Evolutionary conservation across 1,140 invertebrate species (phyloP).

Genomic region (Drosophila lacteicornis): DNA sequence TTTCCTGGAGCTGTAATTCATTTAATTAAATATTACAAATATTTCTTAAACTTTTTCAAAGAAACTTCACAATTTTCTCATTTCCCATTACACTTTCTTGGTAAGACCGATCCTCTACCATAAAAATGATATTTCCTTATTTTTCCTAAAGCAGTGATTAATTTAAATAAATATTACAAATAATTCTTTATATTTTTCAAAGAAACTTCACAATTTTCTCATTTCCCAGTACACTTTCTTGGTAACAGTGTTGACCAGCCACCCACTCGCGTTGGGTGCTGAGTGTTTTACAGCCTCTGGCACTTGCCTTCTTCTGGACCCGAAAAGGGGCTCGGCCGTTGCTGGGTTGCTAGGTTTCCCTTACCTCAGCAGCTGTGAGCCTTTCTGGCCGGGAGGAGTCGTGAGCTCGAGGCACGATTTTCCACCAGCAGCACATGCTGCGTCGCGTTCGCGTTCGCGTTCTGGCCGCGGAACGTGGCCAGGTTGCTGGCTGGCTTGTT

Average conservation of each 20-base stretch:
- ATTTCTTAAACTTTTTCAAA: too few species aligned
- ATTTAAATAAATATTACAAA: too few species aligned
- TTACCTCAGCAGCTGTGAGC: not conserved
- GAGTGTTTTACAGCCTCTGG: constrained; percentile 79
- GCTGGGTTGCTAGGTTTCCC: constrained; percentile 12
- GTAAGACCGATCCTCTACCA: too few species aligned
- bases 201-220: too few species aligned
- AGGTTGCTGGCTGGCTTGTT: constrained; percentile 61
- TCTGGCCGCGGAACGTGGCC: constrained; percentile 68
- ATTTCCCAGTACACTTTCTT: not conserved
- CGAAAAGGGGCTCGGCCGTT: constrained; percentile 28
- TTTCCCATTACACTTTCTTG: too few species aligned
- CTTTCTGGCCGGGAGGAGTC: constrained; percentile 44
- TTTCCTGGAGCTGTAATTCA: too few species aligned
- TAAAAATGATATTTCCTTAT: too few species aligned
- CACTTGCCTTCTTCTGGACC: constrained; percentile 68
- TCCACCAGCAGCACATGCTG: constrained; percentile 75
- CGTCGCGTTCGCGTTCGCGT: constrained; percentile 30
- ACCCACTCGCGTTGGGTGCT: constrained; percentile 59
- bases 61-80: too few species aligned
- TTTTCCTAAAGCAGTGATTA: too few species aligned
- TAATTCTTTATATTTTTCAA: too few species aligned
- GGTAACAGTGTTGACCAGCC: constrained; percentile 23
- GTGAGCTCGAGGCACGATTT: constrained; percentile 79
- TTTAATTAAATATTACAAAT: too few species aligned